phyloP scores from a whole-genome alignment of 2,888 invertebrate genomes.

The Crioceris asparagi region DNA sequence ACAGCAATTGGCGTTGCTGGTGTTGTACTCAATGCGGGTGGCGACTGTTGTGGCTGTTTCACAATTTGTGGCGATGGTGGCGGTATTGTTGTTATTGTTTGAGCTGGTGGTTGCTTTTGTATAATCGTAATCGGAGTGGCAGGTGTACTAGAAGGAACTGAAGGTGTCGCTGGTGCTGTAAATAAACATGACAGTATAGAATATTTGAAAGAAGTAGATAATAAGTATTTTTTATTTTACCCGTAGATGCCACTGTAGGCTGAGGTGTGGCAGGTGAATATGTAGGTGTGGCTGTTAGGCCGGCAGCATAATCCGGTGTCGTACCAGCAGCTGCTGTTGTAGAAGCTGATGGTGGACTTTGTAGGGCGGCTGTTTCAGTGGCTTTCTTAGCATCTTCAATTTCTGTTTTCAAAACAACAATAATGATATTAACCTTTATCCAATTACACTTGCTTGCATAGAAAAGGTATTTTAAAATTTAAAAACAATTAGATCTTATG shows the following conservation, averaged over 20 bases:
- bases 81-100: conserved; percentile 7
- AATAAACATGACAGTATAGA: too few relatives aligned
- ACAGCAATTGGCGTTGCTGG: conserved; percentile 11
- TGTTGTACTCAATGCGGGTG: conserved; percentile 1
- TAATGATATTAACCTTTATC: too few relatives aligned
- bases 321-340: conserved; percentile 22
- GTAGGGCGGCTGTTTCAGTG: conserved; percentile 39
- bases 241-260: conserved; percentile 23
- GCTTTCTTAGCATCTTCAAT: conserved; percentile 52
- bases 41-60: conserved; percentile 1
- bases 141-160: conserved; percentile 15
- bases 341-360: conserved; percentile 29
- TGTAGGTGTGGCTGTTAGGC: conserved; percentile 50
- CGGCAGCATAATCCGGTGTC: conserved; percentile 78
- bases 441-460: too few relatives aligned
- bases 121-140: conserved; percentile 14
- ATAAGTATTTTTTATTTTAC: too few relatives aligned
- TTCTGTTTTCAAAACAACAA: too few relatives aligned
- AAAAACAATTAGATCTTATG: conserved; percentile 8
- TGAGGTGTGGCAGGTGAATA: conserved; percentile 38
- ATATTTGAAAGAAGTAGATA: too few relatives aligned
- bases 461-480: conserved; percentile 10
- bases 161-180: conserved; percentile 16
- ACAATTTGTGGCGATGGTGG: conserved; percentile 10
- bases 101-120: conserved; percentile 4